Base-by-base conservation (phyloP, 2,113 vertebrate species). In the Piliocolobus tephrosceles region DNA sequence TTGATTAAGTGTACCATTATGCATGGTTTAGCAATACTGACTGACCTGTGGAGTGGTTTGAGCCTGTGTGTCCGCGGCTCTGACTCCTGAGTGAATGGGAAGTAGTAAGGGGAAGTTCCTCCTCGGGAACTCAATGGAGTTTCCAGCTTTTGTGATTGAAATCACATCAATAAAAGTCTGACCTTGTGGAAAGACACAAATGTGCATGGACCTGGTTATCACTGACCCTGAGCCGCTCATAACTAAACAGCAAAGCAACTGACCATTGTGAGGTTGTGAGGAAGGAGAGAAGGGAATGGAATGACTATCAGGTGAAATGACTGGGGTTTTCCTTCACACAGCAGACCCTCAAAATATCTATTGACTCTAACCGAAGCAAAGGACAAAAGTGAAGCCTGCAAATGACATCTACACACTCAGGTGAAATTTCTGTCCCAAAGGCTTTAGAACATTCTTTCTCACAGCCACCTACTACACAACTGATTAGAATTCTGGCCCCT, bases 271-370 rank as follows among this genome's bases (percentile, higher is more conserved):
- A 79, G 38, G 64, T 5, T 22, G 3, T 4, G 52, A 43, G 30
- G 30, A 20, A 57, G 38, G 50, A 35, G 1, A 55, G 43, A n/a
- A 78, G 6, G 76, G 8, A 38, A 5, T 6, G 22, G 50, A 58
- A 5, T 3, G 52, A 81, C 61, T 7, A 1, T 0, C 8, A 35
- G 17, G 2, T 9, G 20, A 50, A 27, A 5, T 30, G 64, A 45
- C 40, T 1, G 1, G 72, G 70, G 55, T 22, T 0, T 1, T 23
- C 50, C 45, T 58, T 79, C n/a, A n/a, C 25, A 20, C 1, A 82
- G 52, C 27, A 43, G 13, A 22, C 13, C 10, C n/a, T 79, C 32
- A 22, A 13, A 45, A 38, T 22, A 64, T 20, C 90, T 32, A 6
- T 1, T 40, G 50, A 50, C 40, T 57, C n/a, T 78, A 61, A 70